phyloP scores from a whole-genome alignment of 2,888 invertebrate genomes.

The Euspilapteryx auroguttella region DNA sequence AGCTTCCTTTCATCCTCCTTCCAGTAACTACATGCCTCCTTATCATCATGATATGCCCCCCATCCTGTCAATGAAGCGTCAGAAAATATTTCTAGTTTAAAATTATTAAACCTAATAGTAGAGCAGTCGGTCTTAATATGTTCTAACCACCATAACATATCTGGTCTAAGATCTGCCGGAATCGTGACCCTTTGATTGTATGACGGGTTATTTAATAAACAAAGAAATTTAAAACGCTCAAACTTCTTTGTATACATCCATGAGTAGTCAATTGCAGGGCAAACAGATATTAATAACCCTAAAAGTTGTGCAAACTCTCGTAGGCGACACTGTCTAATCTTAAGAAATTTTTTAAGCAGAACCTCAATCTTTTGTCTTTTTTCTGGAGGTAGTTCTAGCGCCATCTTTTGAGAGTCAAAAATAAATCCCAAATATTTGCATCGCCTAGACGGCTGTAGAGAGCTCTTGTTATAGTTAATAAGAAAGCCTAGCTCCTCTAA shows the following conservation, averaged over 20 bases:
- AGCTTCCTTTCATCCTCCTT: neutral
- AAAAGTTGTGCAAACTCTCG: slow-evolving; percentile 8
- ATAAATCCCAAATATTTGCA: slow-evolving; percentile 8
- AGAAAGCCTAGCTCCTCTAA: slow-evolving; percentile 8
- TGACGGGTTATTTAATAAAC: slow-evolving; percentile 2
- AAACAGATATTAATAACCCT: slow-evolving; percentile 9
- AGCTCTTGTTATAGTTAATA: slow-evolving; percentile 9
- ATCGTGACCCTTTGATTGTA: slow-evolving; percentile 1
- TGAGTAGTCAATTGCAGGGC: slow-evolving; percentile 9
- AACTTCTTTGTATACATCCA: slow-evolving; percentile 9
- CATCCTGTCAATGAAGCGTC: neutral
- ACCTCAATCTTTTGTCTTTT: slow-evolving; percentile 6
- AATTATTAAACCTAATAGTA: neutral
- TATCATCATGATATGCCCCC: neutral
- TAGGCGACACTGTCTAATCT: slow-evolving; percentile 5
- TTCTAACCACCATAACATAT: neutral
- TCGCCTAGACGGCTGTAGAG: neutral
- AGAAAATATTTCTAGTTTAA: neutral
- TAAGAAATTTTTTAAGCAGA: slow-evolving; percentile 4
- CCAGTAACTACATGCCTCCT: neutral
- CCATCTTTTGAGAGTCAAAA: slow-evolving; percentile 5
- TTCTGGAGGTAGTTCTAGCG: slow-evolving; percentile 5
- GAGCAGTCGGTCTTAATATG: neutral
- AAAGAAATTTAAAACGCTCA: slow-evolving; percentile 7
- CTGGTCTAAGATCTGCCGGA: neutral